phyloP scores from a whole-genome alignment of 2,797 vertebrate species.

The Cynodonichthys magdalenae region DNA sequence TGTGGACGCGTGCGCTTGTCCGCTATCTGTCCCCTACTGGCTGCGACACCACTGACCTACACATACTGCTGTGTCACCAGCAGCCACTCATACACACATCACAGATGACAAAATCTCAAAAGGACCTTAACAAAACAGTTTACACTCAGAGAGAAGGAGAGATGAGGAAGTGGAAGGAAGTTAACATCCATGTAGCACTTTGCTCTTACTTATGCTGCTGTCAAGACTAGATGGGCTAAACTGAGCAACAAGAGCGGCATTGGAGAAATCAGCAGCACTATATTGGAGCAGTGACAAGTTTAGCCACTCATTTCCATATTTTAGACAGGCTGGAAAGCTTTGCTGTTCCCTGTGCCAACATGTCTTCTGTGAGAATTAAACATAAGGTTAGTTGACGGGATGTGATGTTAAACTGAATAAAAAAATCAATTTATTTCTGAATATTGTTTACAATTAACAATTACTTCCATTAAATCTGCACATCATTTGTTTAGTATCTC shows the following conservation, averaged over 20 bases:
- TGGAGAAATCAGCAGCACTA: conserved; percentile 26
- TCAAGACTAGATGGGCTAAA: conserved; percentile 49
- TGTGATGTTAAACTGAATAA: conserved; percentile 42
- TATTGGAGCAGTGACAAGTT: conserved; percentile 19
- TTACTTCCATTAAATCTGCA: too few species aligned
- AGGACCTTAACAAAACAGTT: conserved; percentile 58
- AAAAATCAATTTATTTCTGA: conserved; percentile 34
- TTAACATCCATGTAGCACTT: conserved; percentile 46
- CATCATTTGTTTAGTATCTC: too few species aligned
- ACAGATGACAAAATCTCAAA: conserved; percentile 45
- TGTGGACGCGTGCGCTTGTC: conserved; percentile 62
- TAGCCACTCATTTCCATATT: conserved; percentile 29
- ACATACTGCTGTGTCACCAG: conserved; percentile 73
- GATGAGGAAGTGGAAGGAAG: conserved; percentile 5
- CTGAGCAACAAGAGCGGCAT: conserved; percentile 27
- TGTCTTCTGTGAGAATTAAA: conserved; percentile 54
- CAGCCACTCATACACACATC: conserved; percentile 28
- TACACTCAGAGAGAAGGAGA: conserved; percentile 27
- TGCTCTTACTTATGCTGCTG: conserved; percentile 36
- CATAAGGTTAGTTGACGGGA: conserved; percentile 43
- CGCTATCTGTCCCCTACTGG: conserved; percentile 63
- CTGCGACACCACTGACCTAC: conserved; percentile 54
- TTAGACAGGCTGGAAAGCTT: conserved; percentile 25
- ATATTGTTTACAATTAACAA: conserved; percentile 8
- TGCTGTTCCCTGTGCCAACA: conserved; percentile 32